phyloP scores from a whole-genome alignment of 2,797 vertebrate genomes.

The Acipenser oxyrinchus region DNA sequence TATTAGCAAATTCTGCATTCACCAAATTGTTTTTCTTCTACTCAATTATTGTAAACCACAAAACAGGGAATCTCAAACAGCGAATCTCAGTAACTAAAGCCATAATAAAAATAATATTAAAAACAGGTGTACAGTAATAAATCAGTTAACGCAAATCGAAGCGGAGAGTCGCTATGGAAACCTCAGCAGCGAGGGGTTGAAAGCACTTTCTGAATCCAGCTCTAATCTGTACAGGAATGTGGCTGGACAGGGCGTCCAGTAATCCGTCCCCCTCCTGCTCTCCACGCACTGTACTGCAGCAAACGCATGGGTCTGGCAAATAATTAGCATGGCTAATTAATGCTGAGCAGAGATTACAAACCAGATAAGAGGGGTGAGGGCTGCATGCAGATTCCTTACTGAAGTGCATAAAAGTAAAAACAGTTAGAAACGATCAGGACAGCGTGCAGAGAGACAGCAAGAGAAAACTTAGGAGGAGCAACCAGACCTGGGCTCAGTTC shows the following conservation, averaged over 20 bases:
- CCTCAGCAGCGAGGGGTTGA: background rate
- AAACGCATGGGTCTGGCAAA: background rate
- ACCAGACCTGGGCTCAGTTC: no score
- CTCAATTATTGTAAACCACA: no score
- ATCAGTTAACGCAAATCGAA: background rate
- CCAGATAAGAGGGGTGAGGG: background rate
- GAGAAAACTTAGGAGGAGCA: no score
- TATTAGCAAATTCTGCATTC: no score
- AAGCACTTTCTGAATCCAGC: background rate
- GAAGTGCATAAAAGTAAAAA: no score
- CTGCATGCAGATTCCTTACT: background rate
- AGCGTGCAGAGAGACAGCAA: no score
- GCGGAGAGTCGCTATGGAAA: background rate
- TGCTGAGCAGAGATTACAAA: background rate
- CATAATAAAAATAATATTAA: background rate
- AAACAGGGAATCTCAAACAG: no score
- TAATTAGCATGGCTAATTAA: background rate
- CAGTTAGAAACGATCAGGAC: no score
- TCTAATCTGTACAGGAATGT: slow-evolving; percentile 5
- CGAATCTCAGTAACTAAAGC: no score
- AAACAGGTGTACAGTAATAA: background rate
- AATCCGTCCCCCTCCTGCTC: background rate
- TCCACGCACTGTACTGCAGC: background rate
- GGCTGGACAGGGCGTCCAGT: background rate
- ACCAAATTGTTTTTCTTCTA: no score